phyloP scores from a whole-genome alignment of 2,797 vertebrate species.

The Ctenosaura bakeri region DNA sequence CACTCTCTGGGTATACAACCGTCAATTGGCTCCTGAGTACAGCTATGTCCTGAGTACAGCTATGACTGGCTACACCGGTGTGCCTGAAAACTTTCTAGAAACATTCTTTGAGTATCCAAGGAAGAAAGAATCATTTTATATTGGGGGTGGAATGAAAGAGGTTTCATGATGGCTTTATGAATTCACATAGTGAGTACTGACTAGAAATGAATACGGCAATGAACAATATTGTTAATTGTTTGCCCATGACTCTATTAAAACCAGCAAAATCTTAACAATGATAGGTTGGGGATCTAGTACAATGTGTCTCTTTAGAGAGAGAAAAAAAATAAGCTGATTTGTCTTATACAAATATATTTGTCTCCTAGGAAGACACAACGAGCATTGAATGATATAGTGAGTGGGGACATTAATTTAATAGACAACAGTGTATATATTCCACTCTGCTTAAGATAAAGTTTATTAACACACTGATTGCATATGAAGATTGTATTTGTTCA shows the following conservation, averaged over 20 bases:
- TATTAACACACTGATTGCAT: constrained; percentile 46
- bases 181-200: neutral
- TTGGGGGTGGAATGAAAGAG: neutral
- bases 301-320: neutral
- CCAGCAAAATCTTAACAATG: neutral
- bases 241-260: neutral
- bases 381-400: neutral
- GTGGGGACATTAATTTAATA: neutral
- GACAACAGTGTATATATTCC: neutral
- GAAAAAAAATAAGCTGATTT: neutral
- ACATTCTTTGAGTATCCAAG: too few species aligned
- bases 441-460: constrained; percentile 45
- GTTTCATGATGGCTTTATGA: neutral
- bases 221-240: neutral
- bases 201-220: neutral
- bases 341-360: constrained; percentile 20
- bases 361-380: neutral
- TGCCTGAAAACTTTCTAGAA: too few species aligned
- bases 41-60: too few species aligned
- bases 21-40: too few species aligned
- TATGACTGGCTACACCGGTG: too few species aligned
- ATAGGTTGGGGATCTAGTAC: neutral
- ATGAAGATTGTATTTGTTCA: constrained; percentile 45
- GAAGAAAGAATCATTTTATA: too few species aligned
- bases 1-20: too few species aligned